Conservation (phyloP, 1,140 invertebrate species). For the Homalodisca vitripennis region DNA sequence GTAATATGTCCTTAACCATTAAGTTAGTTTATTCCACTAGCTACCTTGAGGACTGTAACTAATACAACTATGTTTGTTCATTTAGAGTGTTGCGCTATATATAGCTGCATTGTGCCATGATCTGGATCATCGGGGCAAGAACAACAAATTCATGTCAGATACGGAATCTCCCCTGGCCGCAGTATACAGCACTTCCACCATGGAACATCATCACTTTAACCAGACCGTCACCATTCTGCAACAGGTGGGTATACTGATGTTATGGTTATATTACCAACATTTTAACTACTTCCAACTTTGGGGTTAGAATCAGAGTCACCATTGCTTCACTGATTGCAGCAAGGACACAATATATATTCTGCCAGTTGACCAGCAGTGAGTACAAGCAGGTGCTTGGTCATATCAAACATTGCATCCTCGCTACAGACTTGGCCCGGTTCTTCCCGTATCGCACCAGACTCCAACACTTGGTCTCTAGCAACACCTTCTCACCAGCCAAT, state of each 20-base stretch:
- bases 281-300: background rate
- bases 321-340: slow-evolving; percentile 50
- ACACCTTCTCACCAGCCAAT: slow-evolving; percentile 61
- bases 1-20: no score
- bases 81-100: slow-evolving; percentile 72
- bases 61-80: no score
- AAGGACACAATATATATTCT: slow-evolving; percentile 81
- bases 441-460: slow-evolving; percentile 72
- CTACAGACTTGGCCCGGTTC: slow-evolving; percentile 79
- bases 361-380: slow-evolving; percentile 66
- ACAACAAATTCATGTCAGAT: slow-evolving; percentile 81
- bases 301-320: background rate
- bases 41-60: no score
- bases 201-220: slow-evolving; percentile 88
- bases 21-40: background rate
- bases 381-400: slow-evolving; percentile 74
- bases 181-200: slow-evolving; percentile 79
- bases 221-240: slow-evolving; percentile 82
- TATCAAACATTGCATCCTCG: slow-evolving; percentile 79
- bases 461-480: slow-evolving; percentile 55
- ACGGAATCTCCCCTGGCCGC: slow-evolving; percentile 76
- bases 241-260: slow-evolving; percentile 55
- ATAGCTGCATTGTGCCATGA: slow-evolving; percentile 82
- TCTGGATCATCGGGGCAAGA: slow-evolving; percentile 81
- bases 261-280: background rate